These are phyloP conservation scores for Amphipoea lucens DNA, from an alignment of 2,888 invertebrate genomes.

Conservation along the genomic window DNA sequence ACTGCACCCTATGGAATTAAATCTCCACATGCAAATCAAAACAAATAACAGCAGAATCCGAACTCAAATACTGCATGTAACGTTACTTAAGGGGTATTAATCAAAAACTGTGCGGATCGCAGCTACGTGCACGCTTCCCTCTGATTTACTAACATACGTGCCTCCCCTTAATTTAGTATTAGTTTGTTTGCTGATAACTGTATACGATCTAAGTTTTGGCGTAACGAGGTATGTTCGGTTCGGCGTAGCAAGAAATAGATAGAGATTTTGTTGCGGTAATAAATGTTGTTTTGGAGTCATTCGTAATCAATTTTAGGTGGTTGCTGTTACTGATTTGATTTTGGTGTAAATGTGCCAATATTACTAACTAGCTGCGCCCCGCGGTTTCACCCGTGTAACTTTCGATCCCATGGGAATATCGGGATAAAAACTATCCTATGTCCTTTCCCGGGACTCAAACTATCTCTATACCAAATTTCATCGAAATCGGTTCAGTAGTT, in stretches of 20 bases:
- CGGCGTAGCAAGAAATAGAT: constrained; percentile 50
- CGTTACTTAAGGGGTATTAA: constrained; percentile 65
- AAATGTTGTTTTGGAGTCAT: constrained; percentile 29
- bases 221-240: constrained; percentile 56
- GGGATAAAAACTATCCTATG: too few species aligned
- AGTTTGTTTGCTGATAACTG: constrained; percentile 70
- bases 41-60: constrained; percentile 33
- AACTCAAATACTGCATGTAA: constrained; percentile 40
- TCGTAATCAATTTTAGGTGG: constrained; percentile 30
- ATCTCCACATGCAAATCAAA: constrained; percentile 35
- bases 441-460: too few species aligned
- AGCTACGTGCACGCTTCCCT: constrained; percentile 68
- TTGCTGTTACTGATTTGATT: background rate
- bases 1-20: background rate
- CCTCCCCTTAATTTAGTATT: constrained; percentile 68
- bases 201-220: constrained; percentile 61
- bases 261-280: constrained; percentile 42
- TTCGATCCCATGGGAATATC: too few species aligned
- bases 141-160: constrained; percentile 74
- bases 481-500: too few species aligned
- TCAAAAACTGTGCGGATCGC: constrained; percentile 76
- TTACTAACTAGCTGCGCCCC: too few species aligned
- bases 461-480: too few species aligned
- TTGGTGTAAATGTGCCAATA: background rate
- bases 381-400: too few species aligned